Percentiles rank a stretch among this genome's conserved stretches.
Conservation (phyloP, 1,140 invertebrate species). For the Oncopodura yosiiana region DNA sequence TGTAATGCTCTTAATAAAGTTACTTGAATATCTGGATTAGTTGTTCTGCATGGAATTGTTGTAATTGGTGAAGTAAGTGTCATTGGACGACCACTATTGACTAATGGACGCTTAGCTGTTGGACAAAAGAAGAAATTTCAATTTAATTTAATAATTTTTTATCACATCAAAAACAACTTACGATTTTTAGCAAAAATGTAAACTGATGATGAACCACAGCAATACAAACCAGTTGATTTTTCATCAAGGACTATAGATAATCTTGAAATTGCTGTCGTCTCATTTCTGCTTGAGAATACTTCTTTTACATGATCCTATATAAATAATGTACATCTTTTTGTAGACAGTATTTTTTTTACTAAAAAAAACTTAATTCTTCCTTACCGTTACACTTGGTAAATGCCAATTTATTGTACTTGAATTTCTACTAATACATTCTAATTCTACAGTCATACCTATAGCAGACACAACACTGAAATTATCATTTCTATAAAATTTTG, state of each 20-base stretch:
- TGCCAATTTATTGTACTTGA: too few relatives aligned
- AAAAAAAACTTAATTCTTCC: too few relatives aligned
- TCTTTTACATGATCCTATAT: neutral
- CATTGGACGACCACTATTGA: slow-evolving; percentile 8
- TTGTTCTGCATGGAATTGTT: slow-evolving; percentile 6
- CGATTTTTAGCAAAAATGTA: slow-evolving; percentile 10
- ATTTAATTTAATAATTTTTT: neutral
- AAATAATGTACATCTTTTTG: neutral
- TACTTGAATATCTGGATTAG: slow-evolving; percentile 7
- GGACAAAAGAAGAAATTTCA: neutral
- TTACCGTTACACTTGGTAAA: too few relatives aligned
- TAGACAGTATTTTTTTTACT: neutral
- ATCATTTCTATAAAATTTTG: slow-evolving; percentile 3
- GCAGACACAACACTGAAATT: slow-evolving; percentile 1
- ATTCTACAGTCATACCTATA: neutral
- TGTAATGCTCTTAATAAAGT: slow-evolving; percentile 1
- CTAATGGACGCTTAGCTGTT: neutral
- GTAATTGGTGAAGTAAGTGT: neutral
- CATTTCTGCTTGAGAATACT: neutral
- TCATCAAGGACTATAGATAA: neutral
- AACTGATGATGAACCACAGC: neutral
- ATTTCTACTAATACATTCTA: slow-evolving; percentile 1
- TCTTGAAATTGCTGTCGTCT: neutral
- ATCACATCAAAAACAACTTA: neutral
- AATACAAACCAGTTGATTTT: neutral